Conservation (phyloP, 2,888 invertebrate species). For the Hecatera dysodea region DNA sequence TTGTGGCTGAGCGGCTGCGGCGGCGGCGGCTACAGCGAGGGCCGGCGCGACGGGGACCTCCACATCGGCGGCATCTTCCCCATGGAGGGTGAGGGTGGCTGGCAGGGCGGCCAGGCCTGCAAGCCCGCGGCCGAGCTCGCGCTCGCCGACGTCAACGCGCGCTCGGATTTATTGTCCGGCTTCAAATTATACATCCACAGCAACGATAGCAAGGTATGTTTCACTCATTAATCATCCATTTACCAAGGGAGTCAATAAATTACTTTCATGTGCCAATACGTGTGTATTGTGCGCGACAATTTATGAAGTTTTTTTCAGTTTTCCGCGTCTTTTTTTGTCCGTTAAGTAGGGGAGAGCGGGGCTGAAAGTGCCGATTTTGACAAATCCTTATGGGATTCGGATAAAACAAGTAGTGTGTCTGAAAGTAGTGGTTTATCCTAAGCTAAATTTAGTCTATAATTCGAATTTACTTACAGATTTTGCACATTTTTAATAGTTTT, state of each 20-base stretch:
- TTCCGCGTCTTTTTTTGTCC: slow-evolving; percentile 1
- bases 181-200: slow-evolving; percentile 97
- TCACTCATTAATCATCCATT: slow-evolving; percentile 61
- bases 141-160: slow-evolving; percentile 98
- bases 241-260: slow-evolving; percentile 50
- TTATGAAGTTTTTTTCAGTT: slow-evolving; percentile 48
- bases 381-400: no score
- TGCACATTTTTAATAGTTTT: no score
- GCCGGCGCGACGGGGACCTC: slow-evolving; percentile 93
- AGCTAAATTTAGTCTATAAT: no score
- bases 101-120: slow-evolving; percentile 99
- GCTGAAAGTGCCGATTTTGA: no score
- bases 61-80: slow-evolving; percentile 99
- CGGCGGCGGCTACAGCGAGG: slow-evolving; percentile 80
- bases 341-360: no score
- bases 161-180: slow-evolving; percentile 96
- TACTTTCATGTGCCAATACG: slow-evolving; percentile 56
- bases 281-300: slow-evolving; percentile 50
- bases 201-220: slow-evolving; percentile 98
- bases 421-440: no score
- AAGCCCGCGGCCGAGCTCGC: slow-evolving; percentile 99
- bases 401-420: no score
- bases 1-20: slow-evolving; percentile 79
- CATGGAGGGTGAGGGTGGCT: slow-evolving; percentile 98
- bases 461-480: no score